phyloP scores from a whole-genome alignment of 2,797 vertebrate genomes.

The Fistularia commersonii region DNA sequence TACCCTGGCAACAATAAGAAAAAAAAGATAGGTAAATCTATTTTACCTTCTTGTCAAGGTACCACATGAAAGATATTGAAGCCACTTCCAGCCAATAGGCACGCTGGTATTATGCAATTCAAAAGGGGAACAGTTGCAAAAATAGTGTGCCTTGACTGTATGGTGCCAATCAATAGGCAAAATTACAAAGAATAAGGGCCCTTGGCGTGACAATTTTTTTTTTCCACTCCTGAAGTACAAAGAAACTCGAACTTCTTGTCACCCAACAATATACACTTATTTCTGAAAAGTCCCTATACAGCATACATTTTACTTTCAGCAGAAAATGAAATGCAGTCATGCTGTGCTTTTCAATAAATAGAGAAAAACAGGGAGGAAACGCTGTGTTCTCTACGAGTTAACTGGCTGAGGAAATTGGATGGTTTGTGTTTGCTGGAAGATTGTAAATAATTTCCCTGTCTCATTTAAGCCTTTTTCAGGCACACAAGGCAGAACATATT shows the following conservation, averaged over 20 bases:
- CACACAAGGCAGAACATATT: conserved; percentile 27
- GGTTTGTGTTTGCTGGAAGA: conserved; percentile 42
- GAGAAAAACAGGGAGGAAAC: conserved; percentile 21
- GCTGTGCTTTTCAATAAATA: conserved; percentile 43
- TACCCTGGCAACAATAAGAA: no score
- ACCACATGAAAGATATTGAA: no score
- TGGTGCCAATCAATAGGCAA: conserved; percentile 20
- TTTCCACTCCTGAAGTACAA: conserved; percentile 13
- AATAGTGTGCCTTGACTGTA: conserved; percentile 19
- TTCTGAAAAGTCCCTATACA: conserved; percentile 29
- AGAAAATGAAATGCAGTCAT: conserved; percentile 50
- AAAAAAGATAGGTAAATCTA: no score
- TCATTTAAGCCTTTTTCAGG: conserved; percentile 52
- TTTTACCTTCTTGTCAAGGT: no score
- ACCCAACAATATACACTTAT: conserved; percentile 24
- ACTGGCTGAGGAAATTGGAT: conserved; percentile 38
- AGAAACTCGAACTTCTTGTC: conserved; percentile 24
- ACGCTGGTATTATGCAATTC: no score
- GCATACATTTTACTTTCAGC: conserved; percentile 47
- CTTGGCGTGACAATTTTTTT: conserved; percentile 16
- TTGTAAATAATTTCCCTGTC: conserved; percentile 43
- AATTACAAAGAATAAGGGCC: conserved; percentile 31
- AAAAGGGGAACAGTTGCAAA: no score
- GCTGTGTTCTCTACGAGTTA: conserved; percentile 17
- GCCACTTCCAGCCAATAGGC: no score